Evolutionary conservation across 2,888 invertebrate species (phyloP).

Genomic region (Dryococelus australis): DNA sequence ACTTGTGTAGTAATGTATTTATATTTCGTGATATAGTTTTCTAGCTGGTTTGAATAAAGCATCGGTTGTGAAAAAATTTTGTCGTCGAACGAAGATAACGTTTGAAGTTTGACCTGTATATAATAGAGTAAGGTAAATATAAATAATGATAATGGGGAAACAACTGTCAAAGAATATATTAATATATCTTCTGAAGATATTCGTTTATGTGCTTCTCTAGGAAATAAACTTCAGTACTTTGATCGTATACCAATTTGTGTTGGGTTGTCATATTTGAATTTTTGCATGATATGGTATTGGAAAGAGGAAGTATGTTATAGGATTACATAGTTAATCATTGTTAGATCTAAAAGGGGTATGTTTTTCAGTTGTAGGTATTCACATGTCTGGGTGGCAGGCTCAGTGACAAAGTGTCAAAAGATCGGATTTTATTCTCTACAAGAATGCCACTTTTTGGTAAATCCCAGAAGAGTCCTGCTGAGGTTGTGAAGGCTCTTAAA

Average conservation of each 20-base stretch:
- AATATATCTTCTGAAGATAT: no score
- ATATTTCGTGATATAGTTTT: neutral
- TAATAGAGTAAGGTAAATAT: neutral
- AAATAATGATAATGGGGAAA: neutral
- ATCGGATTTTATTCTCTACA: neutral
- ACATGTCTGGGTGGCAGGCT: neutral
- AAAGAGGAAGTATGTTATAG: neutral
- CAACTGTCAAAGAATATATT: no score
- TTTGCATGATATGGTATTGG: neutral
- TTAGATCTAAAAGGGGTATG: neutral
- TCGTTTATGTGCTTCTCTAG: neutral
- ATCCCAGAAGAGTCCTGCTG: conserved; percentile 97
- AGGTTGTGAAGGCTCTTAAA: conserved; percentile 91
- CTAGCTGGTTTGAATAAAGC: neutral
- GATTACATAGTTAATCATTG: neutral
- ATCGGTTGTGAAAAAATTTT: neutral
- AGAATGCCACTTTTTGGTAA: conserved; percentile 96
- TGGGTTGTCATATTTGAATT: neutral
- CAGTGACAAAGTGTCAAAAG: neutral
- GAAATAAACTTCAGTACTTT: neutral
- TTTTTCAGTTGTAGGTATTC: neutral
- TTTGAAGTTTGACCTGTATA: neutral
- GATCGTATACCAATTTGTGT: no score
- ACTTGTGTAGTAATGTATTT: neutral
- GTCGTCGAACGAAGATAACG: neutral